phyloP scores from a whole-genome alignment of 1,140 invertebrate genomes.

The Drosophila pectinifera region DNA sequence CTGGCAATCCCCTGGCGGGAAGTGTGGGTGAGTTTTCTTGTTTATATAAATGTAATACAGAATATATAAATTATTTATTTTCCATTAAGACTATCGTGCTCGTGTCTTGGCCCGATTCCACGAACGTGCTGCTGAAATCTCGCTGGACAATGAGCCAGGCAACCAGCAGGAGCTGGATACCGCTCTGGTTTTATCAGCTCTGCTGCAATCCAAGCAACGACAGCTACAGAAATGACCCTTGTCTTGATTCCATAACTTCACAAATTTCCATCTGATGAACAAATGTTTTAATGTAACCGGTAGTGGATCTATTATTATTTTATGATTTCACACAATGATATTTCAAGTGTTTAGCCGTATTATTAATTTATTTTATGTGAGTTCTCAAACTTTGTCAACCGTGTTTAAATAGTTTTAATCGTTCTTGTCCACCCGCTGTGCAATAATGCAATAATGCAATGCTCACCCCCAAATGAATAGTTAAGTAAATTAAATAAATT shows the following conservation, averaged over 20 bases:
- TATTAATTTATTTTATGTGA: constrained; percentile 31
- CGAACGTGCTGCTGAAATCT: constrained; percentile 90
- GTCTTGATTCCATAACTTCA: constrained; percentile 12
- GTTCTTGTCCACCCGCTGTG: constrained; percentile 50
- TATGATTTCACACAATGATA: neutral
- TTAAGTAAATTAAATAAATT: constrained; percentile 38
- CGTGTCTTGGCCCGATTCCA: constrained; percentile 94
- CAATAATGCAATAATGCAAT: constrained; percentile 66
- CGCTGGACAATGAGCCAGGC: constrained; percentile 94
- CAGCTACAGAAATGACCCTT: constrained; percentile 55
- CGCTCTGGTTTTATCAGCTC: constrained; percentile 94
- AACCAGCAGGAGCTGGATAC: constrained; percentile 96
- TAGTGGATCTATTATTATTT: constrained; percentile 5
- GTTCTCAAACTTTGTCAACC: constrained; percentile 7
- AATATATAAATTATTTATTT: neutral
- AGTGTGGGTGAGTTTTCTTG: constrained; percentile 69
- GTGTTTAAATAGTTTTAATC: constrained; percentile 18
- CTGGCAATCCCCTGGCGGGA: constrained; percentile 94
- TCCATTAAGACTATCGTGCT: constrained; percentile 94
- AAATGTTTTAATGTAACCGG: constrained; percentile 7
- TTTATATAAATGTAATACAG: neutral
- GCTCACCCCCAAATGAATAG: constrained; percentile 58
- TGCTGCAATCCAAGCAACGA: constrained; percentile 86
- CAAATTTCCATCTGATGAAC: constrained; percentile 20
- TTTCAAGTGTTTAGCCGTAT: constrained; percentile 3